Base-by-base conservation (phyloP, 1,140 invertebrate species). In the Drosophila ironensis region DNA sequence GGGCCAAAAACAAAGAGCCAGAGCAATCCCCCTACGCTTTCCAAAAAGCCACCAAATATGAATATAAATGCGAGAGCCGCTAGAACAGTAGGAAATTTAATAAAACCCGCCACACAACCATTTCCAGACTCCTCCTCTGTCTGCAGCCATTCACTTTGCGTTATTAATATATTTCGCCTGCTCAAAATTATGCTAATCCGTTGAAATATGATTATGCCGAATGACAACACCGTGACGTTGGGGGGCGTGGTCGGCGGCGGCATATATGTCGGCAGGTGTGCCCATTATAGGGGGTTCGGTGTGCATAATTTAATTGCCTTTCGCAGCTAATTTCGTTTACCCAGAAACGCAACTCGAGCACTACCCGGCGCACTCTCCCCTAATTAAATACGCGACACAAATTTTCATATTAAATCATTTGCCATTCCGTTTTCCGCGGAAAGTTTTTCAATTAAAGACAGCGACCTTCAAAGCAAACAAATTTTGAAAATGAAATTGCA, bases 151-250 rank as follows among this genome's bases (percentile, higher is more conserved):
- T 86, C 80, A 86, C 80, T 87, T 86, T 86, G 86, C 81, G 84
- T 86, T 86, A 86, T 86, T 72, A 87, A 86, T 86, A 81, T 82
- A 76, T 78, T 57, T 69, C 44, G 63, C 30, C 48, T 3, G 57
- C 48, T 80, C 73, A 82, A 84, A 84, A 84, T 84, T 86, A 86
- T 86, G 80, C 80, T 86, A 86, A 86, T 86, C 81, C 80, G 81
- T 86, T 86, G 80, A 86, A 86, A 86, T 86, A 86, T 86, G 80
- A 86, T 86, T 87, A 86, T 86, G 80, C 75, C 80, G 84, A 80
- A 72, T 87, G 81, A 86, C 80, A 84, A 68, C 78, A 61, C 78
- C 64, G 82, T 66, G 80, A 71, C 35, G 51, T 42, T 19, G 28
- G 53, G 37, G 33, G 57, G 61, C 63, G 45, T 64, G 60, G 60